These are phyloP conservation scores for Pachypeltis micranthus DNA, from an alignment of 1,140 invertebrate species.

Conservation along the genomic window DNA sequence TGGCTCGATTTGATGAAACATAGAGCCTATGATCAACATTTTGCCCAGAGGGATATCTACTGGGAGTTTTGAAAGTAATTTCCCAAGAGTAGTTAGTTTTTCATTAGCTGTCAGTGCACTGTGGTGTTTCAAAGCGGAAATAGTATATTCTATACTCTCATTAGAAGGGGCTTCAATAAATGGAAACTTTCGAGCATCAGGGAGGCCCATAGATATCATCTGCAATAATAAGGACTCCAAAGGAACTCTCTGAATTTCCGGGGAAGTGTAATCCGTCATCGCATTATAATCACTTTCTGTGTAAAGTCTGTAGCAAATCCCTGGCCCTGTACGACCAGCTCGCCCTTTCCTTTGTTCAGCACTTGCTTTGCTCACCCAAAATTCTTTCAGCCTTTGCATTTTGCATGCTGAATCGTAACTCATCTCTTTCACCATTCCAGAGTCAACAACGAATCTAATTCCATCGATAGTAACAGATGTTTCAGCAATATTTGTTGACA, in stretches of 20 bases:
- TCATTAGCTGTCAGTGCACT: slow-evolving; percentile 73
- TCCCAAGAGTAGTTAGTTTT: slow-evolving; percentile 79
- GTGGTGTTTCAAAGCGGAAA: slow-evolving; percentile 77
- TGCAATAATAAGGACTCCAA: slow-evolving; percentile 84
- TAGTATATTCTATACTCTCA: slow-evolving; percentile 74
- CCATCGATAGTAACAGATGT: slow-evolving; percentile 99
- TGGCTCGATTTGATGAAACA: slow-evolving; percentile 86
- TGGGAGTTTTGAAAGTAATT: slow-evolving; percentile 75
- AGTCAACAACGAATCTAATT: slow-evolving; percentile 94
- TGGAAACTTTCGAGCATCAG: slow-evolving; percentile 82
- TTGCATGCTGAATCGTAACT: slow-evolving; percentile 80
- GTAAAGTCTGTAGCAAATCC: slow-evolving; percentile 66
- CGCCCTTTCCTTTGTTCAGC: slow-evolving; percentile 94
- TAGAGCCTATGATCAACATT: slow-evolving; percentile 85
- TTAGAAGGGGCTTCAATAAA: slow-evolving; percentile 82
- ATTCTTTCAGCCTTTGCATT: slow-evolving; percentile 81
- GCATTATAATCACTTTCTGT: slow-evolving; percentile 71
- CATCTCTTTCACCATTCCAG: slow-evolving; percentile 88
- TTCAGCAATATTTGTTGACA: slow-evolving; percentile 99
- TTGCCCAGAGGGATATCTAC: slow-evolving; percentile 93
- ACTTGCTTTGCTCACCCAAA: slow-evolving; percentile 94
- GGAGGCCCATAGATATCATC: slow-evolving; percentile 90
- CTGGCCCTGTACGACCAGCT: slow-evolving; percentile 60
- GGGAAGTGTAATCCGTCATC: slow-evolving; percentile 66
- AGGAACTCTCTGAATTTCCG: slow-evolving; percentile 85